Evolutionary conservation across 2,113 vertebrate species (phyloP).

Genomic region (Sclerurus mexicanus): DNA sequence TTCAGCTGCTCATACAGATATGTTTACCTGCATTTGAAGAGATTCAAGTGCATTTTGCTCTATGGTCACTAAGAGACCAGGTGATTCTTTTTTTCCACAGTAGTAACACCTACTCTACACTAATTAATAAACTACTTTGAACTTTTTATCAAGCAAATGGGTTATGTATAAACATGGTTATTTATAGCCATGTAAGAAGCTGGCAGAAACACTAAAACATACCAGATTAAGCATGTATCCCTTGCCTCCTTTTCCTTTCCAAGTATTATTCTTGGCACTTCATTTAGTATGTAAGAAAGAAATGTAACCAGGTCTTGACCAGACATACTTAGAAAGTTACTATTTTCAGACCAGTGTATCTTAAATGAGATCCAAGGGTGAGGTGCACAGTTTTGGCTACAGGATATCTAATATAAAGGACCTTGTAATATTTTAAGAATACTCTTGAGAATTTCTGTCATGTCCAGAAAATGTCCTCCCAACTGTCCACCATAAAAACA

Average conservation of each 20-base stretch:
- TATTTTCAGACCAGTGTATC: background rate
- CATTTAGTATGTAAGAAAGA: background rate
- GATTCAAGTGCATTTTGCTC: background rate
- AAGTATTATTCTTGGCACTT: background rate
- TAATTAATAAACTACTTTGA: background rate
- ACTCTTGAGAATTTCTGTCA: background rate
- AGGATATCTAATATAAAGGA: background rate
- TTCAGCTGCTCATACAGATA: background rate
- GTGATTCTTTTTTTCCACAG: background rate
- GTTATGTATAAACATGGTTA: background rate
- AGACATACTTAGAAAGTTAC: background rate
- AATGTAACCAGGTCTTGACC: background rate
- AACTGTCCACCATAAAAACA: background rate
- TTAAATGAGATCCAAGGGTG: background rate
- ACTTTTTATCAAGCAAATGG: background rate
- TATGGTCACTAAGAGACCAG: background rate
- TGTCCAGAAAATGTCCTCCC: background rate
- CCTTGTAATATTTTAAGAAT: background rate
- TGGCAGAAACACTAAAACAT: background rate
- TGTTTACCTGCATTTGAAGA: background rate
- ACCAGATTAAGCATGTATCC: background rate
- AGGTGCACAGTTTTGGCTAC: background rate
- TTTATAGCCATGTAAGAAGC: background rate
- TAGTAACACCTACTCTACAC: background rate
- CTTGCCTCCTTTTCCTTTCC: background rate